Evolutionary conservation across 2,113 vertebrate genomes (phyloP).

Genomic region (Calyptomena viridis): DNA sequence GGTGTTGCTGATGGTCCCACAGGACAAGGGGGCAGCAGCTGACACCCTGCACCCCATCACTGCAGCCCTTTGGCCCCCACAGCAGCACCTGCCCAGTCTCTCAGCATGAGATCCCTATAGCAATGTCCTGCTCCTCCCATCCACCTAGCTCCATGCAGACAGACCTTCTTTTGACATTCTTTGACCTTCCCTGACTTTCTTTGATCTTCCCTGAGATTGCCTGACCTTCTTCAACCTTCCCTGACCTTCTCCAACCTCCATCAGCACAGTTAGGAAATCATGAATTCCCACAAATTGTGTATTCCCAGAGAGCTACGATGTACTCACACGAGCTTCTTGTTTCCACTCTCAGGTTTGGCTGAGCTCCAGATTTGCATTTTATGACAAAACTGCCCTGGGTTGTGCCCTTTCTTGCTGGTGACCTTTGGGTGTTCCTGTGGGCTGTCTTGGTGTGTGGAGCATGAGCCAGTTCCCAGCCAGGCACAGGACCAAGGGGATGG

Average conservation of each 20-base stretch:
- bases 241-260: not conserved
- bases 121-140: rapidly evolving
- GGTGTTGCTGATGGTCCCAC: not conserved
- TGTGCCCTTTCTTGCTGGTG: rapidly evolving
- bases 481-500: not conserved
- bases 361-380: not conserved
- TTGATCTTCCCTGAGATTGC: not conserved
- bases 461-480: not conserved
- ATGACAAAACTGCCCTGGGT: not conserved
- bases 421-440: not conserved
- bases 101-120: rapidly evolving
- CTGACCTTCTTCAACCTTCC: not conserved
- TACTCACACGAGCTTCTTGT: rapidly evolving
- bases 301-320: rapidly evolving
- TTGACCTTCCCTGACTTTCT: not conserved
- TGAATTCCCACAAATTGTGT: rapidly evolving
- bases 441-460: not conserved
- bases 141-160: rapidly evolving
- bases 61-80: not conserved
- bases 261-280: not conserved
- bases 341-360: not conserved
- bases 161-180: not conserved
- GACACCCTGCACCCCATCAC: not conserved
- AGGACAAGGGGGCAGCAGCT: not conserved
- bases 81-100: rapidly evolving